Percentiles rank a stretch among this genome's conserved stretches.
phyloP scores from a whole-genome alignment of 2,888 invertebrate genomes.

The Drosophila helvetica region DNA sequence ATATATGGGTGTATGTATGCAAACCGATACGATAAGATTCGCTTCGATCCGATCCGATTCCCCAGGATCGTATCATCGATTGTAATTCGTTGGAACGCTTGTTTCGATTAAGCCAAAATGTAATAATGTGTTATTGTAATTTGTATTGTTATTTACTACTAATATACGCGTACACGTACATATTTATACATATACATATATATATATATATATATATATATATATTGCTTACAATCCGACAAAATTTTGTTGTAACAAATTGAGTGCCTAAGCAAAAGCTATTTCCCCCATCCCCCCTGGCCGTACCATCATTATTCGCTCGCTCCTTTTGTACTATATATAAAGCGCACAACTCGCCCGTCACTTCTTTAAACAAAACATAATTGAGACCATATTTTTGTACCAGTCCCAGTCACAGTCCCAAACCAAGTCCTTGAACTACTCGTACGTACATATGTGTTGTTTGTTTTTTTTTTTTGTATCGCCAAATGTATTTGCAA shows the following conservation, averaged over 20 bases:
- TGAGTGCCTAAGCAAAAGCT: conserved; percentile 65
- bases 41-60: conserved; percentile 37
- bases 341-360: conserved; percentile 30
- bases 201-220: conserved; percentile 31
- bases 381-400: conserved; percentile 15
- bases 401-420: conserved; percentile 14
- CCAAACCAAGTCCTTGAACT: conserved; percentile 2
- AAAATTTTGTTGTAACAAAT: conserved; percentile 26
- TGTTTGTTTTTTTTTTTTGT: conserved; percentile 11
- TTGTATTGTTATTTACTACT: conserved; percentile 77
- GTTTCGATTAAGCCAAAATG: conserved; percentile 76
- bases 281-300: conserved; percentile 8
- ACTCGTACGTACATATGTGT: conserved; percentile 3
- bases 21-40: too few relatives aligned
- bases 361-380: conserved; percentile 5
- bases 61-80: conserved; percentile 49
- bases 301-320: background rate
- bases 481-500: conserved; percentile 42
- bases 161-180: conserved; percentile 48
- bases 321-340: conserved; percentile 24
- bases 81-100: conserved; percentile 49
- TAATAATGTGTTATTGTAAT: conserved; percentile 76
- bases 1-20: conserved; percentile 15
- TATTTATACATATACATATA: conserved; percentile 35
- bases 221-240: conserved; percentile 58